phyloP scores from a whole-genome alignment of 2,113 vertebrate genomes.

The Muscicapa adusta region DNA sequence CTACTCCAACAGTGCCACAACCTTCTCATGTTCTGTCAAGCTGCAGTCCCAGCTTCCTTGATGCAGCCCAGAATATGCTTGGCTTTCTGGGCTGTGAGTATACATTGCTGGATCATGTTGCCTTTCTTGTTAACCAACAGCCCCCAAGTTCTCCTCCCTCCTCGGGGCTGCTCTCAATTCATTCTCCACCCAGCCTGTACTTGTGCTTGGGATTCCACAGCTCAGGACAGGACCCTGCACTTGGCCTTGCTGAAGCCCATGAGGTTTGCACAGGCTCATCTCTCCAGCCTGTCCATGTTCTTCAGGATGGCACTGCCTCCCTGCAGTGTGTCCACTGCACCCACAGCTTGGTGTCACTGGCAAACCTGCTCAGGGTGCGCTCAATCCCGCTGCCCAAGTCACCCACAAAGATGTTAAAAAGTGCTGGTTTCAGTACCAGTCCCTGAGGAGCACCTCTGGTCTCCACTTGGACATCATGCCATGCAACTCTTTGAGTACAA shows the following conservation, averaged over 20 bases:
- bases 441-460: neutral
- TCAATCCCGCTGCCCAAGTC: neutral
- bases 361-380: neutral
- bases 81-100: neutral
- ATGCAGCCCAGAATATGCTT: neutral
- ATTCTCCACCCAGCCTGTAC: neutral
- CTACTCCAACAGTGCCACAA: neutral
- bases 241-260: neutral
- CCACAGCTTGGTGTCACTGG: neutral
- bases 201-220: neutral
- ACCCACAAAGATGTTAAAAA: neutral
- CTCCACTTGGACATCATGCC: neutral
- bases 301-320: neutral
- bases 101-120: neutral
- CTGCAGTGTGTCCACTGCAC: fast-evolving
- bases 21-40: neutral
- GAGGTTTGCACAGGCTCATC: neutral
- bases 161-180: neutral
- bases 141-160: neutral
- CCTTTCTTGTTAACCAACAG: neutral
- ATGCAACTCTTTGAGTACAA: neutral
- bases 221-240: neutral
- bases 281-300: neutral
- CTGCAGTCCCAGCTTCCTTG: neutral
- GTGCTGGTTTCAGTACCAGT: neutral